Evolutionary conservation across 2,797 vertebrate genomes (phyloP), one percentile per base, ranked within the genome.

Genomic region (Coccyzus lansbergi): DNA sequence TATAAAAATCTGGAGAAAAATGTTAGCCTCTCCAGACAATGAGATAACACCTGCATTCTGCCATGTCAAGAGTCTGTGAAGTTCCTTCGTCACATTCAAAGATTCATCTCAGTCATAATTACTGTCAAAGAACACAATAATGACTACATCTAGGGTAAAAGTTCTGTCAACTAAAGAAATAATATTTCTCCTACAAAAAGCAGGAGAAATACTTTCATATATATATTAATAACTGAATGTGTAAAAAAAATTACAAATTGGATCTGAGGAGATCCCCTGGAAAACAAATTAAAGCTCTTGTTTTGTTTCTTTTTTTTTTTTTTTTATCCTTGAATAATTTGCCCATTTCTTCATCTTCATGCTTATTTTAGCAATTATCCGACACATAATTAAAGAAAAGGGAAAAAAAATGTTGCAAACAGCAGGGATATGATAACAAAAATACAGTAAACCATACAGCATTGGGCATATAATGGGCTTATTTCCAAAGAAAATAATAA

Each of bases 381-480:
- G 17, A 55, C 16, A 85, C 5, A 85, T 74, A 86, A 78, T 42
- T 38, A 46, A 74, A 77, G 29, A 36, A 72, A 81, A 10, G 12
- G 20, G 21, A 4, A 51, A 58, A 46, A 19, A 38, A 28, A 46
- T n/a, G 12, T 28, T 59, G 15, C 9, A 52, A 44, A 64, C 63
- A 13, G 3, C 6, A 78, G 9, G 14, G 7, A 6, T 77, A 42
- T 25, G 15, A 15, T 77, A 70, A 55, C 17, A 62, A 82, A 75
- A 90, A 55, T 46, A 29, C 4, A 51, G 12, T 14, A 44, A 80
- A 22, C 4, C 58, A 44, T 49, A 9, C 20, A 62, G 28, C 1
- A 17, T 7, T 13, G 1, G 2, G 3, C 1, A 22, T 65, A 28
- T 36, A 85, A 68, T 2, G 0, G 6, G 12, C 3, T 69, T 76